Evolutionary conservation across 2,888 invertebrate genomes (phyloP).

Genomic region (Augiades crinisus): DNA sequence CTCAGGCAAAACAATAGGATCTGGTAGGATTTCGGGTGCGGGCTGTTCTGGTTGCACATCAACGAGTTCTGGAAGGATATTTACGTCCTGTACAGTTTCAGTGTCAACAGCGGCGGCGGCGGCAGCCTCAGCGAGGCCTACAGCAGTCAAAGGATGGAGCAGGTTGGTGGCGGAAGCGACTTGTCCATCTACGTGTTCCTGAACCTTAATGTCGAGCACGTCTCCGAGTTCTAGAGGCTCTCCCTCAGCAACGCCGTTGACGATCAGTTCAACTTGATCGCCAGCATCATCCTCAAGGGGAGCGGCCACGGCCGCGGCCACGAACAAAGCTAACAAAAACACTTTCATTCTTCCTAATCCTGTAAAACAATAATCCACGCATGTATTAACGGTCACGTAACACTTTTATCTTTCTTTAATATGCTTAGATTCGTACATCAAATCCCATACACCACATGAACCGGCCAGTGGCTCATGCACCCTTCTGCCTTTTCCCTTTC

Average conservation of each 20-base stretch:
- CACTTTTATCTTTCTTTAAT: background rate
- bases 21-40: conserved; percentile 20
- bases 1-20: background rate
- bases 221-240: conserved; percentile 49
- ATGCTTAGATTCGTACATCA: too few relatives aligned
- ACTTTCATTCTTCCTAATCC: conserved; percentile 53
- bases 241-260: conserved; percentile 56
- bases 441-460: too few relatives aligned
- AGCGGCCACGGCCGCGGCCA: conserved; percentile 49
- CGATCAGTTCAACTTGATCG: conserved; percentile 52
- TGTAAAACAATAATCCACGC: conserved; percentile 35
- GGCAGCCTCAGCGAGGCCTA: conserved; percentile 51
- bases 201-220: conserved; percentile 49
- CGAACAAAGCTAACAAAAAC: conserved; percentile 51
- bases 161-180: conserved; percentile 44
- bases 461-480: too few relatives aligned
- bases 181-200: conserved; percentile 47
- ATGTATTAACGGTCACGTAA: background rate
- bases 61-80: conserved; percentile 24
- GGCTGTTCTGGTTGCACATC: conserved; percentile 11
- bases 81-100: conserved; percentile 25
- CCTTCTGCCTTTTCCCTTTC: too few relatives aligned
- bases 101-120: conserved; percentile 39
- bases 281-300: conserved; percentile 39
- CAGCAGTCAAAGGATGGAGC: conserved; percentile 52